These are phyloP conservation scores for Lysandra coridon DNA, from an alignment of 2,888 invertebrate species.

Conservation along the genomic window DNA sequence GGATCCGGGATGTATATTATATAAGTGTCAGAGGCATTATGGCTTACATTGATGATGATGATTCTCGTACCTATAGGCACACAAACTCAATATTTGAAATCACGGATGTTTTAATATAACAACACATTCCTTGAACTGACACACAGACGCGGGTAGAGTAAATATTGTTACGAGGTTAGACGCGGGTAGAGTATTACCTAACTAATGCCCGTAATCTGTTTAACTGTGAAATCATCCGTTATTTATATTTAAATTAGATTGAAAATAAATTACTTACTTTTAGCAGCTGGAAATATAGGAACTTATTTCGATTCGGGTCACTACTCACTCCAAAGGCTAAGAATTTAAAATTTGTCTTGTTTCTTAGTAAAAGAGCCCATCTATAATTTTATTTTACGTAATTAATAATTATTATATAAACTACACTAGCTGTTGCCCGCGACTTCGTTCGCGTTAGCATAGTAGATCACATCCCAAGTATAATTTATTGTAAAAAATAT, in stretches of 20 bases:
- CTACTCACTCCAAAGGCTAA: no score
- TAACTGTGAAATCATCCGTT: not conserved
- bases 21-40: no score
- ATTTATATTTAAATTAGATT: slow-evolving; percentile 4
- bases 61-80: not conserved
- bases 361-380: no score
- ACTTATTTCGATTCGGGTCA: not conserved
- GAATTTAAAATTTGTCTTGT: no score
- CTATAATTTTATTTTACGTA: no score
- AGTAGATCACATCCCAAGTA: no score
- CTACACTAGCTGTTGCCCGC: no score
- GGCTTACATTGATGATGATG: not conserved
- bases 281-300: not conserved
- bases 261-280: not conserved
- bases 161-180: not conserved
- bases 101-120: slow-evolving; percentile 9
- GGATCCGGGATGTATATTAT: no score
- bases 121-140: not conserved
- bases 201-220: not conserved
- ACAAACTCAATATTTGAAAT: not conserved
- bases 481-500: no score
- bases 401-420: no score
- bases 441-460: no score
- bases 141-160: not conserved
- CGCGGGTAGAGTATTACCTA: not conserved